Evolutionary conservation across 2,888 invertebrate genomes (phyloP).

Genomic region (Diadromus collaris): DNA sequence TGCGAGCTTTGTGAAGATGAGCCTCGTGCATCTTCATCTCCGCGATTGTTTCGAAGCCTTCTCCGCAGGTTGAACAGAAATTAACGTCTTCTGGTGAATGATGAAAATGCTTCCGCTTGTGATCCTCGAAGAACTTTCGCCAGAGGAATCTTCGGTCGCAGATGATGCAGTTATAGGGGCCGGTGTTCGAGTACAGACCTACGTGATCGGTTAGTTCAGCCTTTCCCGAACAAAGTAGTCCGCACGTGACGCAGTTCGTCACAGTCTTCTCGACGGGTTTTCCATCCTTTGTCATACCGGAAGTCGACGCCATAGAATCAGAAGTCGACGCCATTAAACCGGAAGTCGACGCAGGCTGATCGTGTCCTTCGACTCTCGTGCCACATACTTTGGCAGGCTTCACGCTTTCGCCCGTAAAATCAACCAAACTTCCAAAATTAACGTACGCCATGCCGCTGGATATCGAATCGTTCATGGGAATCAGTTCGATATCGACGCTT

Average conservation of each 20-base stretch:
- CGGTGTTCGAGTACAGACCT: conserved; percentile 52
- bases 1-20: conserved; percentile 54
- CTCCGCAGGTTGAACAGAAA: conserved; percentile 57
- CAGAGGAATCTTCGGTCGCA: conserved; percentile 59
- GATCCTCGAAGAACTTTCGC: conserved; percentile 32
- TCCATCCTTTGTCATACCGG: background rate
- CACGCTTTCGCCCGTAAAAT: background rate
- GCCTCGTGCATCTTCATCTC: conserved; percentile 57
- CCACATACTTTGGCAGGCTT: background rate
- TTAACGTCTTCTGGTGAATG: conserved; percentile 27
- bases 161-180: conserved; percentile 54
- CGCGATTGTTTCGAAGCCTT: conserved; percentile 44
- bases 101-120: conserved; percentile 57
- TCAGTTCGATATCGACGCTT: background rate
- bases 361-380: too few relatives aligned
- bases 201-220: conserved; percentile 53
- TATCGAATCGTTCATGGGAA: conserved; percentile 20
- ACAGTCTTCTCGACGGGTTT: background rate
- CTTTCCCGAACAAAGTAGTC: conserved; percentile 25
- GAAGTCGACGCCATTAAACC: too few relatives aligned
- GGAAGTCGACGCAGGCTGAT: background rate
- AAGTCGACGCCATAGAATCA: too few relatives aligned
- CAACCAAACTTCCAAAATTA: background rate
- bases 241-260: conserved; percentile 46
- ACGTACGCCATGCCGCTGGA: conserved; percentile 3